Base-by-base conservation (phyloP, 2,888 invertebrate species). In the Coelinius sp. region DNA sequence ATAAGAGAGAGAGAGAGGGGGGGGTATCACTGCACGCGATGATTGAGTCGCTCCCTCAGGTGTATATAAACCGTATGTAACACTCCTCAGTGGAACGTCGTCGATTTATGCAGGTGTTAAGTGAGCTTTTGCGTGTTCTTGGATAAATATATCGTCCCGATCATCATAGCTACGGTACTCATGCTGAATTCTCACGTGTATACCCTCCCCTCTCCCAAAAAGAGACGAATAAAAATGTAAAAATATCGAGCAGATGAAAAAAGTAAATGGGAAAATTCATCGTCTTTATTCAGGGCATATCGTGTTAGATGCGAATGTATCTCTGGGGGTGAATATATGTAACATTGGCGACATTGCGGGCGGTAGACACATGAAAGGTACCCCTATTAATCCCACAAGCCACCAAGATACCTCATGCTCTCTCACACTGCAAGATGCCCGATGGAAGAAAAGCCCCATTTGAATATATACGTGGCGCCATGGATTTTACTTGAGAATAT, bases 401-500 rank as follows among this genome's bases (percentile, higher is more conserved):
- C 68, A 68, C 68, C 22, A 24, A 31, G 27, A 22, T n/a, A 35
- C 38, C 38, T 27, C 20, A 66, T 65, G 12, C 49, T 44, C 25
- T 27, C 31, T 62, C 68, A 31, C 71, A 49, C 62, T 66, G 63
- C 31, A 63, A 59, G 41, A 59, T n/a, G n/a, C n/a, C n/a, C n/a
- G n/a, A 52, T 22, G 22, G 68, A 79, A 78, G 83, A 82, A 82
- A 81, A 83, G 82, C 79, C 77, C 56, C 56, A 20, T 27, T 38
- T 24, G 38, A 35, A 59, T 56, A 68, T 52, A 68, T 59, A 27
- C 75, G 77, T 81, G 84, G 83, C 83, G 84, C 84, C 84, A 81
- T 76, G 79, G 80, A 79, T 83, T 27, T 49, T 6, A 4, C 80
- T 80, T 81, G 79, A 76, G 81, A 83, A 83, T 84, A 84, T 84